Evolutionary conservation across 2,113 vertebrate species (phyloP), one percentile per base, ranked within the genome.

Genomic region (Ceuthmochares aereus): DNA sequence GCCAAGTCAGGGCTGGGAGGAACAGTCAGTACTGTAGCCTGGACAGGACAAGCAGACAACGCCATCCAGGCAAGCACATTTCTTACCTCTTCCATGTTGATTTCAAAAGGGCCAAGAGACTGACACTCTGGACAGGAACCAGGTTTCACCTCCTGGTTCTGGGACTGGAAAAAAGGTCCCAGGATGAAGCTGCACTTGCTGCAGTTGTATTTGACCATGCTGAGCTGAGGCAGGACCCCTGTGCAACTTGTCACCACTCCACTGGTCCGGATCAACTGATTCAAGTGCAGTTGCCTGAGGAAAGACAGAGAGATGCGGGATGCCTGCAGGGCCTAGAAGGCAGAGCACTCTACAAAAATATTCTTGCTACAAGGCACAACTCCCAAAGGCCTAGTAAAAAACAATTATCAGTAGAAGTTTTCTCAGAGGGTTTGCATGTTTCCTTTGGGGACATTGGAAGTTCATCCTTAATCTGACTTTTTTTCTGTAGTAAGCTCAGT

Each of bases 41-140:
- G 18, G 62, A n/a, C 59, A 87, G 25, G 43, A 45, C 0, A 1
- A 47, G 36, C 37, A 72, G 45, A 22, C 66, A 81, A 37, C 25
- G 29, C 32, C n/a, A 4, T 9, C 19, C 37, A 70, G 22, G 15
- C 47, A 81, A 75, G 63, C 17, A 32, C 30, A 36, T 22, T 34
- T 49, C 98, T 97, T 81, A 99, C 99, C 99, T 99, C 98, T 87
- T 99, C 99, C 99, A 99, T 99, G 98, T 99, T 99, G 98, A 99
- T 99, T 90, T 99, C 99, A 21, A 99, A 99, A 3, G 99, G 99
- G 3, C 99, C 99, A 9, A 98, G 78, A 3, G 99, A 99, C 96
- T 99, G 99, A 95, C 99, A 99, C 97, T 99, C 99, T 0, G 99
- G 99, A 51, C 99, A 99, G 84, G 99, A 99, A 30, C 99, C 99